A percentile compares a stretch with the other conserved stretches of the same genome.
Evolutionary conservation across 1,140 invertebrate species (phyloP).

Genomic region (Drosophila persimilis): DNA sequence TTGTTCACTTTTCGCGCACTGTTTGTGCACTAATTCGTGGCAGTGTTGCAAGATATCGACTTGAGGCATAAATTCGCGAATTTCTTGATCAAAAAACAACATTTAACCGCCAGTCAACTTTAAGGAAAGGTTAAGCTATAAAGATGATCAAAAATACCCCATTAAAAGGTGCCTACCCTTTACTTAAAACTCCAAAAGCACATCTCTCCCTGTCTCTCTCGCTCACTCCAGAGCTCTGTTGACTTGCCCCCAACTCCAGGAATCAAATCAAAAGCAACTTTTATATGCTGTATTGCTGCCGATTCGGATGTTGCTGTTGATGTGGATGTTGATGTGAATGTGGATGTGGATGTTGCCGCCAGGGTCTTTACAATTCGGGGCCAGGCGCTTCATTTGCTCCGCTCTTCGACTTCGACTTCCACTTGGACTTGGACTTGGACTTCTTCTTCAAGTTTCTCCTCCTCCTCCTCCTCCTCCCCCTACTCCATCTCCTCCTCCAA

Average conservation of each 20-base stretch:
- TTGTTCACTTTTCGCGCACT: no score
- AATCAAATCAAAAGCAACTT: slow-evolving; percentile 48
- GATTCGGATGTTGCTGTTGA: slow-evolving; percentile 7
- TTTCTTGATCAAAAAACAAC: no score
- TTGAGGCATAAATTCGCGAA: no score
- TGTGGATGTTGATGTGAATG: slow-evolving; percentile 16
- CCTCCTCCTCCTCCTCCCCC: no score
- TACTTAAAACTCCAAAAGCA: slow-evolving; percentile 12
- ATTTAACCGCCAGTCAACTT: no score
- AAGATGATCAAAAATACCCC: no score
- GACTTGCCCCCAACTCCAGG: slow-evolving; percentile 10
- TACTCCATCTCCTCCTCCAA: no score
- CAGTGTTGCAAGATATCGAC: no score
- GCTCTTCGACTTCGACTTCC: slow-evolving; percentile 37
- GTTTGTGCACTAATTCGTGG: no score
- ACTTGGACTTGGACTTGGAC: no score
- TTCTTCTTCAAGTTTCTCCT: no score
- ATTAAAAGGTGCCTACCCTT: neutral
- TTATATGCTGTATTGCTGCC: slow-evolving; percentile 29
- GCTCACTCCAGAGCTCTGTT: neutral
- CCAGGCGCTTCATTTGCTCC: slow-evolving; percentile 54
- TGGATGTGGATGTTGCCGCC: neutral
- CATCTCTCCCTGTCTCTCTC: slow-evolving; percentile 9
- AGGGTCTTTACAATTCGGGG: slow-evolving; percentile 52
- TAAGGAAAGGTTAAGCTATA: no score